A percentile compares a stretch with the other conserved stretches of the same genome.
phyloP scores from a whole-genome alignment of 1,140 invertebrate genomes.

The Drosophila funebris region DNA sequence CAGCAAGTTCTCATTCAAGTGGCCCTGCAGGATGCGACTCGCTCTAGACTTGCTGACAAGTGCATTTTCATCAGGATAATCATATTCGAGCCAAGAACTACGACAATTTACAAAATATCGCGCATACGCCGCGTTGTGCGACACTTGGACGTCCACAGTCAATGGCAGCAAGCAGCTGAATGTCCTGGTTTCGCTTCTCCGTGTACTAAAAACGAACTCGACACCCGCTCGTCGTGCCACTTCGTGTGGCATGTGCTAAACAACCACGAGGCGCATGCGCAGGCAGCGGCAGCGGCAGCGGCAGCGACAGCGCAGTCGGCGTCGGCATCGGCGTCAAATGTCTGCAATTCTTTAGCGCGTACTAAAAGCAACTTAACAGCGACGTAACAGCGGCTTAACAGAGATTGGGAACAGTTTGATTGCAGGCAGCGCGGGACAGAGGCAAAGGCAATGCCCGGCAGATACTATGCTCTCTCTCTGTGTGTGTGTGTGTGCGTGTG shows the following conservation, averaged over 20 bases:
- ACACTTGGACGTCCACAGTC: slow-evolving; percentile 16
- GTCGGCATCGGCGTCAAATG: neutral
- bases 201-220: slow-evolving; percentile 36
- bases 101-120: slow-evolving; percentile 23
- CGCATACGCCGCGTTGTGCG: slow-evolving; percentile 47
- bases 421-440: neutral
- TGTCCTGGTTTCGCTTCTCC: slow-evolving; percentile 41
- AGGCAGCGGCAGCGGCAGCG: slow-evolving; percentile 36
- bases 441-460: neutral
- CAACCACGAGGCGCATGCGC: slow-evolving; percentile 41
- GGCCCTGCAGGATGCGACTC: neutral
- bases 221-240: neutral
- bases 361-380: slow-evolving; percentile 48
- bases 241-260: slow-evolving; percentile 33
- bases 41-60: slow-evolving; percentile 58
- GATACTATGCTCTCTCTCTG: neutral
- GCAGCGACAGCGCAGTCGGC: slow-evolving; percentile 13
- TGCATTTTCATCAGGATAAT: slow-evolving; percentile 65
- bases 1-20: slow-evolving; percentile 22
- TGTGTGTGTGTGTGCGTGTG: neutral
- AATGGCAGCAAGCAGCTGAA: slow-evolving; percentile 46
- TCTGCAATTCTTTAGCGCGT: neutral
- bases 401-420: slow-evolving; percentile 36
- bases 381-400: slow-evolving; percentile 32
- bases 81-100: slow-evolving; percentile 24